Evolutionary conservation across 1,140 invertebrate genomes (phyloP).

Genomic region (Dolichoris vasculosae): DNA sequence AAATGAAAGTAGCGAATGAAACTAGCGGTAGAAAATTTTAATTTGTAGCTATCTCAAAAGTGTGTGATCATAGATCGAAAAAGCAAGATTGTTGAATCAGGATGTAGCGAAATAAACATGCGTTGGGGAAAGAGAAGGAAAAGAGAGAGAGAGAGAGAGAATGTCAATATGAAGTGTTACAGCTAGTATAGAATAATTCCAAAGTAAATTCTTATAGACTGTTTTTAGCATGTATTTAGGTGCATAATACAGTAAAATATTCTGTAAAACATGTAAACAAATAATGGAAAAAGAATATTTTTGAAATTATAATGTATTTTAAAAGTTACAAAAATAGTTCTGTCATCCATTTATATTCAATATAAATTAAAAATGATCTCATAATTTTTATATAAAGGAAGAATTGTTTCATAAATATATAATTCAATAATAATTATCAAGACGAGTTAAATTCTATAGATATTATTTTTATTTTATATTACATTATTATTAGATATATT

Average conservation of each 20-base stretch:
- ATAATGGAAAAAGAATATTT: not conserved
- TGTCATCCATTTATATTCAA: too few relatives aligned
- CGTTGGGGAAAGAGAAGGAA: not conserved
- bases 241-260: not conserved
- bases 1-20: not conserved
- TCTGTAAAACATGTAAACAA: not conserved
- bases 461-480: too few relatives aligned
- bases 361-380: too few relatives aligned
- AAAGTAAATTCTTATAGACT: not conserved
- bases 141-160: not conserved
- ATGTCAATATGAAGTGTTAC: slow-evolving; percentile 5
- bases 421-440: too few relatives aligned
- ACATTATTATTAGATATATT: too few relatives aligned
- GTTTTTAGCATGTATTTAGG: not conserved
- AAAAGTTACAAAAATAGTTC: too few relatives aligned
- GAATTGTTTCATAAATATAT: too few relatives aligned
- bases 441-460: too few relatives aligned
- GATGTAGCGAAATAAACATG: not conserved
- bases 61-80: slow-evolving; percentile 1
- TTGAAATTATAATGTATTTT: too few relatives aligned
- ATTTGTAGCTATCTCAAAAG: slow-evolving; percentile 21
- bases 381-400: too few relatives aligned
- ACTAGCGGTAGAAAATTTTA: slow-evolving; percentile 30
- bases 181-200: not conserved
- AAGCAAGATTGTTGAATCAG: not conserved